phyloP scores from a whole-genome alignment of 2,888 invertebrate species.

The Bimastos eiseni region DNA sequence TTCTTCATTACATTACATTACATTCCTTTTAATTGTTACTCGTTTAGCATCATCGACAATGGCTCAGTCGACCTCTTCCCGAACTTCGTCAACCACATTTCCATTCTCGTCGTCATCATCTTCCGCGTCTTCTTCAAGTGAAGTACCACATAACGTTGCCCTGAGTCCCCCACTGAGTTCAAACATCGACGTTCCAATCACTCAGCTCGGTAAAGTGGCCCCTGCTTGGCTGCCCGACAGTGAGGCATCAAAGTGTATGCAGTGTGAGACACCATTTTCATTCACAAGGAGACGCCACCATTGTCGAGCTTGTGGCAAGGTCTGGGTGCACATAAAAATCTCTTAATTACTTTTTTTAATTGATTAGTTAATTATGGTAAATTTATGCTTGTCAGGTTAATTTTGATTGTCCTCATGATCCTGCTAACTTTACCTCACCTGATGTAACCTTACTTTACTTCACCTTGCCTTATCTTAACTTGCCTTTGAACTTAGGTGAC shows the following conservation, averaged over 20 bases:
- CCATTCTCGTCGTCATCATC: slow-evolving; percentile 27
- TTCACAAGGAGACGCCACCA: slow-evolving; percentile 79
- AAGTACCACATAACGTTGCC: slow-evolving; percentile 6
- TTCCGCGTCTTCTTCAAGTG: background rate
- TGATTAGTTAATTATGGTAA: background rate
- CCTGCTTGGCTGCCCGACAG: slow-evolving; percentile 87
- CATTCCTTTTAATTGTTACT: background rate
- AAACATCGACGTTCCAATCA: slow-evolving; percentile 43
- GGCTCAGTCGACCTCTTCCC: background rate
- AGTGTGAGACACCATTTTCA: slow-evolving; percentile 79
- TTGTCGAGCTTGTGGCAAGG: slow-evolving; percentile 83
- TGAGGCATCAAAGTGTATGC: slow-evolving; percentile 78
- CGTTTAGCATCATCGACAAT: background rate
- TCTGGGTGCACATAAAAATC: slow-evolving; percentile 49
- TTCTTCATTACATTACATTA: background rate
- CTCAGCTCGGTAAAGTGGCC: slow-evolving; percentile 72
- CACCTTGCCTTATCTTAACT: too few relatives aligned
- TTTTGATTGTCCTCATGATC: background rate
- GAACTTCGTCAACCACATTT: slow-evolving; percentile 25
- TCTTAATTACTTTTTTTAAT: too few relatives aligned
- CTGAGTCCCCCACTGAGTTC: slow-evolving; percentile 33
- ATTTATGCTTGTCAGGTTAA: background rate
- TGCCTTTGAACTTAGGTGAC: too few relatives aligned
- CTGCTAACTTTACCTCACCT: too few relatives aligned
- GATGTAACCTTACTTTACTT: too few relatives aligned